Evolutionary conservation across 2,888 invertebrate species (phyloP).

Genomic region (Galerucella nymphaeae): DNA sequence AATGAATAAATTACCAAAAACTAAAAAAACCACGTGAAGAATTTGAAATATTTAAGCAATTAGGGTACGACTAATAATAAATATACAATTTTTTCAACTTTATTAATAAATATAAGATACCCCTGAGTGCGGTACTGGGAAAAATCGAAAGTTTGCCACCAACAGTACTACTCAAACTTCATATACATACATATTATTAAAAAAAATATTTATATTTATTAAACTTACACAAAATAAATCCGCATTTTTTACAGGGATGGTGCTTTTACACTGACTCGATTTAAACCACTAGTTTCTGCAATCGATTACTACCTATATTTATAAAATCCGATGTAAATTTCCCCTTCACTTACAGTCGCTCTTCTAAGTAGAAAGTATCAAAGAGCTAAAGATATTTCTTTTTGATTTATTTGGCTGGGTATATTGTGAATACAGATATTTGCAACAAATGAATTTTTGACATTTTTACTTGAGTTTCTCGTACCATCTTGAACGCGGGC

Average conservation of each 20-base stretch:
- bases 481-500: constrained; percentile 26
- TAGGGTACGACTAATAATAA: not conserved
- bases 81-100: not conserved
- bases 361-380: constrained; percentile 52
- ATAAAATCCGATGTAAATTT: constrained; percentile 63
- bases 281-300: constrained; percentile 60
- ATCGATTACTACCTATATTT: constrained; percentile 61
- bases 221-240: constrained; percentile 60
- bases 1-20: too few species aligned
- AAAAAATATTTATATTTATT: constrained; percentile 30
- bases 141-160: constrained; percentile 21
- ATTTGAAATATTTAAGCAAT: not conserved
- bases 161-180: constrained; percentile 10
- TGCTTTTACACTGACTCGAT: constrained; percentile 57
- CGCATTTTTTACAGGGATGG: constrained; percentile 54
- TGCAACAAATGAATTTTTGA: constrained; percentile 44
- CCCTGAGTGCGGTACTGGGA: constrained; percentile 19
- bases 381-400: constrained; percentile 13
- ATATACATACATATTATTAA: constrained; percentile 6
- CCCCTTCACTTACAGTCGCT: constrained; percentile 64
- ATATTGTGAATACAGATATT: constrained; percentile 34
- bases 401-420: constrained; percentile 8
- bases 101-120: not conserved
- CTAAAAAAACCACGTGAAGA: not conserved
- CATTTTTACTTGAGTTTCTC: constrained; percentile 42